Evolutionary conservation across 2,797 vertebrate genomes (phyloP), one percentile per base, ranked within the genome.

Genomic region (Molossus molossus): DNA sequence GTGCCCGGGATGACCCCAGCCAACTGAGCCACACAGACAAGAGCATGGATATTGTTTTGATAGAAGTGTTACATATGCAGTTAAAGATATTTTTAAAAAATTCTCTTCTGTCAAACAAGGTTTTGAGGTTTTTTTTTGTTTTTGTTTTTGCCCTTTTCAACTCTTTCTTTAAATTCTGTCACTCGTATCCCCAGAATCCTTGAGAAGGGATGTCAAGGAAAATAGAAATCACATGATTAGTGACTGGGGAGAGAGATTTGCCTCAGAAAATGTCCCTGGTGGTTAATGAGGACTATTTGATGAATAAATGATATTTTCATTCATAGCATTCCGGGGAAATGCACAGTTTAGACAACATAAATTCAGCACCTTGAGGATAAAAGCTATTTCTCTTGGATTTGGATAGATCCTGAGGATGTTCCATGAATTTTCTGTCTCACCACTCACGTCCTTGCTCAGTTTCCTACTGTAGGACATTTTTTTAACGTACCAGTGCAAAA

Each of bases 91-190:
- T 48, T 73, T n/a, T 82, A 14, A 20, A 20, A 25, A 76, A 57
- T 87, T 79, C n/a, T 77, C 12, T 33, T 18, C 9, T 72, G n/a
- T 55, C n/a, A n/a, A 48, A 53, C 6, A 75, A 45, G 40, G 14
- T 14, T 37, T 33, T 33, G 33, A 33, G 33, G 33, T 2, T 33
- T 33, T 33, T 40, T 3, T 45, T 45, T 45, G 40, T 45, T 45
- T 45, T 45, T 45, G 40, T 45, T 45, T 45, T 45, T 45, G 40
- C 4, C 37, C n/a, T 81, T 79, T 70, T 65, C 1, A 45, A 15
- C 27, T 93, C 45, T 69, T 93, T 50, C 57, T 83, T 84, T 17
- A 73, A 60, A 95, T 84, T 48, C 9, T 73, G 58, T 48, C 20
- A 69, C 9, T 73, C 23, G 60, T 80, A 80, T 75, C 6, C n/a